A percentile compares a stretch with the other conserved stretches of the same genome.
Conservation (phyloP, 2,888 invertebrate species). For the Cinara cedri region DNA sequence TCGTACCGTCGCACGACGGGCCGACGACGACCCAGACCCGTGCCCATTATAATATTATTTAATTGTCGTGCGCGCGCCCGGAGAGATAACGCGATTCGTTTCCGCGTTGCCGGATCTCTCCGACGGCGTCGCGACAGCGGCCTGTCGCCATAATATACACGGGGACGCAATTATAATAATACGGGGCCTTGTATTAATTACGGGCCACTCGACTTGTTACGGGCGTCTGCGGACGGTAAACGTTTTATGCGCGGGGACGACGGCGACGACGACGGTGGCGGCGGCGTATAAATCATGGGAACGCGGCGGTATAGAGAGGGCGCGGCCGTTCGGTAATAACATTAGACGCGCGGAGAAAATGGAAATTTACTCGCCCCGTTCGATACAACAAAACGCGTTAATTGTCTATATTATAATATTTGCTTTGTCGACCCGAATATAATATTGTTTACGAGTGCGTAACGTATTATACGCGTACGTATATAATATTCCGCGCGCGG, state of each 20-base stretch:
- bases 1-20: background rate
- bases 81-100: constrained; percentile 12
- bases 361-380: background rate
- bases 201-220: constrained; percentile 42
- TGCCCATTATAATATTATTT: constrained; percentile 8
- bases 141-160: too few species aligned
- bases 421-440: background rate
- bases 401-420: constrained; percentile 26
- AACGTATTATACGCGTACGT: too few species aligned
- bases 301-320: background rate
- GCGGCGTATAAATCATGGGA: too few species aligned
- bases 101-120: background rate
- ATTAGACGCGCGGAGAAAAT: constrained; percentile 26
- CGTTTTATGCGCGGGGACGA: background rate
- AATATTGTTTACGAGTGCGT: too few species aligned
- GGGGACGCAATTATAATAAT: too few species aligned
- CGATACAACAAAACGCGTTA: constrained; percentile 47
- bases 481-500: too few species aligned
- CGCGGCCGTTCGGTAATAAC: constrained; percentile 21
- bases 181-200: constrained; percentile 48
- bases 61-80: too few species aligned
- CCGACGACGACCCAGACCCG: background rate
- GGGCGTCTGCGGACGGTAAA: constrained; percentile 25
- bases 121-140: too few species aligned
- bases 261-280: background rate